Evolutionary conservation across 2,113 vertebrate species (phyloP).

Genomic region (Atherinomorus stipes): DNA sequence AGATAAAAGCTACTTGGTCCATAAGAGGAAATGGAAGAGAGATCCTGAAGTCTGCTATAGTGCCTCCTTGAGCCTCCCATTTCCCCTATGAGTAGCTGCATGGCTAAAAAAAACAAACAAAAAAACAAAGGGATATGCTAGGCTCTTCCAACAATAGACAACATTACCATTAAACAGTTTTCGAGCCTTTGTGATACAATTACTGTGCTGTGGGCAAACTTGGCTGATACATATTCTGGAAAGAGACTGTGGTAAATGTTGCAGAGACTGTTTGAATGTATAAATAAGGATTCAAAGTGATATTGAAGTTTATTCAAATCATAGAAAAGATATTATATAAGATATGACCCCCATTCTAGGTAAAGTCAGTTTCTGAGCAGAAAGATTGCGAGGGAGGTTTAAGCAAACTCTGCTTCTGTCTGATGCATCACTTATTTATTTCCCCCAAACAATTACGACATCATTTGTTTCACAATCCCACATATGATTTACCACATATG

Average conservation of each 20-base stretch:
- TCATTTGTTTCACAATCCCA: neutral
- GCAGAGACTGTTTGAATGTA: no score
- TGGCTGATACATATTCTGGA: no score
- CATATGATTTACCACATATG: neutral
- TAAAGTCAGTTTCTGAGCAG: neutral
- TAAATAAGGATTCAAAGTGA: no score
- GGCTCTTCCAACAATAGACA: neutral
- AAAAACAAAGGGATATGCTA: neutral
- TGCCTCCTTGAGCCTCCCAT: neutral
- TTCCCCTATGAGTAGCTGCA: neutral
- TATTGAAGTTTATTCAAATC: no score
- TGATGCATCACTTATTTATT: neutral
- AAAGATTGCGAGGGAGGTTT: neutral
- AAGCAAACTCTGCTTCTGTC: neutral
- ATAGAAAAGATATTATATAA: no score
- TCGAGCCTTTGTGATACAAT: no score
- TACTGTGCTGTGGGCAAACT: no score
- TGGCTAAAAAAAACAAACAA: neutral
- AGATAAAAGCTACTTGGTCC: slow-evolving; percentile 3
- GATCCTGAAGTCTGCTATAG: neutral
- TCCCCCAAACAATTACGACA: neutral
- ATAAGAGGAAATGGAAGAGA: slow-evolving; percentile 6
- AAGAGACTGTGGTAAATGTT: no score
- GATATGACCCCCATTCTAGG: no score
- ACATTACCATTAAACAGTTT: no score